Evolutionary conservation across 2,797 vertebrate species (phyloP), one percentile per base, ranked within the genome.

Genomic region (Sciurus vulgaris): DNA sequence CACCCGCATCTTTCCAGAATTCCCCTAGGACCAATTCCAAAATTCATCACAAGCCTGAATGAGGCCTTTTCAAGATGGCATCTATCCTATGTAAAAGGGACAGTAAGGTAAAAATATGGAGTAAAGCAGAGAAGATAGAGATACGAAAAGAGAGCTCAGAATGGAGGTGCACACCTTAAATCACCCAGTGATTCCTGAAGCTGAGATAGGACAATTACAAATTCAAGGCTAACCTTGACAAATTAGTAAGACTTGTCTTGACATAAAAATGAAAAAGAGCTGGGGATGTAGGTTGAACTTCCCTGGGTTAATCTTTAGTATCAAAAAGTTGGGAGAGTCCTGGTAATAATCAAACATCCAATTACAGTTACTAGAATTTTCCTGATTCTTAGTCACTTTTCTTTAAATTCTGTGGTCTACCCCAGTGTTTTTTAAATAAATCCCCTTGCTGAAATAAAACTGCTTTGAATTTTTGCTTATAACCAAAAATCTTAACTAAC

Each of bases 381-480:
- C 51, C 59, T 35, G 22, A 10, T 59, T 61, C 56, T 44, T 76
- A 82, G 41, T 8, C 35, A 15, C 2, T 69, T 81, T 78, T 81
- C 49, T 13, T 13, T 90, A n/a, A 49, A 49, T 47, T 87, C 74
- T 56, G 12, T 56, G 15, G 76, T 72, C 86, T 77, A 44, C 9
- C 1, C 44, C 1, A 51, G 10, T 70, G 28, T 76, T 86, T 69
- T 94, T 69, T 30, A 86, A 86, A 83, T 70, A 70, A n/a, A 65
- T 77, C 4, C 11, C 9, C 22, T 83, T 2, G 17, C 30, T 86
- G 44, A 87, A 86, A 63, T 56, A 87, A 90, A 87, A 10, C 10
- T 51, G n/a, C 54, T 91, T 90, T 91, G 44, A 70, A 65, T 41
- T 86, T 76, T 81, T 93, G 35, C 38, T 86, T 79, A 33, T 35